phyloP scores from a whole-genome alignment of 2,797 vertebrate species.

The Sparidentex hasta region DNA sequence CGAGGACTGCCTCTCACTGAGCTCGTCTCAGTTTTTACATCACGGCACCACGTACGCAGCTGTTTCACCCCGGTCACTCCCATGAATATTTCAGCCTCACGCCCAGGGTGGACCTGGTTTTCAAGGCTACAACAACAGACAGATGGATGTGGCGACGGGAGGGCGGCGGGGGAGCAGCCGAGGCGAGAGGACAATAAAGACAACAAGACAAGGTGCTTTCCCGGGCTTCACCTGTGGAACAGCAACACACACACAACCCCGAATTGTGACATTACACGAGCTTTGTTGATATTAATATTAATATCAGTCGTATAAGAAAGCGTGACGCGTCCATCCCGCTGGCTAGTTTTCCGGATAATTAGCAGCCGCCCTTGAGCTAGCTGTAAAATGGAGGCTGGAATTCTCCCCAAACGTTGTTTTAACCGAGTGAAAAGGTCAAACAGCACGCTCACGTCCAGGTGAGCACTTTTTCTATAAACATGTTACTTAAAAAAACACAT shows the following conservation, averaged over 20 bases:
- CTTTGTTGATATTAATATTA: not conserved
- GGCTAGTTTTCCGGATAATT: constrained; percentile 17
- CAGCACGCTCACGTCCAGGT: no score
- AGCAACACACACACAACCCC: not conserved
- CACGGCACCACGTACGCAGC: constrained; percentile 19
- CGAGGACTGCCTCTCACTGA: not conserved
- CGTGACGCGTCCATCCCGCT: no score
- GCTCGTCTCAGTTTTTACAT: constrained; percentile 19
- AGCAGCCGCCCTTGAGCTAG: constrained; percentile 21
- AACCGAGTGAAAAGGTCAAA: no score
- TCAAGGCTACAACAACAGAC: constrained; percentile 54
- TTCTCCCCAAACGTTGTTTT: constrained; percentile 8
- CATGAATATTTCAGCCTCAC: constrained; percentile 62
- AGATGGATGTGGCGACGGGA: constrained; percentile 61
- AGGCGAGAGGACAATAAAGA: constrained; percentile 1
- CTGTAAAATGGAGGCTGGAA: constrained; percentile 59
- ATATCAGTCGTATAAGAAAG: not conserved
- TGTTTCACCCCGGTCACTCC: not conserved
- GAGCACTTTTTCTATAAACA: no score
- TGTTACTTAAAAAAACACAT: no score
- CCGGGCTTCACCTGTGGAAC: constrained; percentile 3
- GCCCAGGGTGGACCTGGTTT: constrained; percentile 45
- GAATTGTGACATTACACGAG: not conserved
- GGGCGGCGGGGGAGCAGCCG: constrained; percentile 34
- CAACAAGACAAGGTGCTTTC: constrained; percentile 45